phyloP scores from a whole-genome alignment of 2,888 invertebrate genomes.

The Lampropteryx suffumata region DNA sequence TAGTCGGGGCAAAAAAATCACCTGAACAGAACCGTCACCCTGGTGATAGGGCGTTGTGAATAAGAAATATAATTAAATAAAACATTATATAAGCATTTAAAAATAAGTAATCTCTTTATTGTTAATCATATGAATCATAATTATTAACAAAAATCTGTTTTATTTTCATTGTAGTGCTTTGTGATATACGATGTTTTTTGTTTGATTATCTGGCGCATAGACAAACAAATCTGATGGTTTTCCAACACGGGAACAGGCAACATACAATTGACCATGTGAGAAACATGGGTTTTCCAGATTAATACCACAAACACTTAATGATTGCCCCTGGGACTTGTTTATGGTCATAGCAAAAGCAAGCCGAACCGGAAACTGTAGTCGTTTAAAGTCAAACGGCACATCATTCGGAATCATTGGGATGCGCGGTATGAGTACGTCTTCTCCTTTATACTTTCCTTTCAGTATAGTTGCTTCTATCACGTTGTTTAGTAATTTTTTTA shows the following conservation, averaged over 20 bases:
- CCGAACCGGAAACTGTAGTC: too few species aligned
- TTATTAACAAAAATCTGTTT: constrained; percentile 35
- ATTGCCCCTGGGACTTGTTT: constrained; percentile 29
- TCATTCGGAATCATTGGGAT: constrained; percentile 39
- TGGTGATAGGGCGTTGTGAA: constrained; percentile 38
- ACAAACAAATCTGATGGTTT: constrained; percentile 40
- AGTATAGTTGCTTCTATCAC: constrained; percentile 33
- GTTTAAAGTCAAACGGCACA: constrained; percentile 37
- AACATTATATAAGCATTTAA: constrained; percentile 39
- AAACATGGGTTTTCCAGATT: too few species aligned
- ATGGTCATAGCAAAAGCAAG: constrained; percentile 39
- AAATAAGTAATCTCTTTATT: constrained; percentile 39
- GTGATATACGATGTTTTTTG: too few species aligned
- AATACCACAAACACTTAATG: constrained; percentile 37
- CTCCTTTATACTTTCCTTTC: constrained; percentile 41
- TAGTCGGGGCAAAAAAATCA: constrained; percentile 36
- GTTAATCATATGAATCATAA: too few species aligned
- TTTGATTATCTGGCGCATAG: too few species aligned
- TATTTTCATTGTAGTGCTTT: constrained; percentile 22
- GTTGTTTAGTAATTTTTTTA: constrained; percentile 27
- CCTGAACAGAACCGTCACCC: constrained; percentile 41
- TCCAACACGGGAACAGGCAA: constrained; percentile 42
- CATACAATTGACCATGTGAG: constrained; percentile 42
- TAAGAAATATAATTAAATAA: constrained; percentile 40
- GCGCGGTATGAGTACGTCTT: constrained; percentile 41